phyloP scores from a whole-genome alignment of 2,113 vertebrate species.

The Marmota monax region DNA sequence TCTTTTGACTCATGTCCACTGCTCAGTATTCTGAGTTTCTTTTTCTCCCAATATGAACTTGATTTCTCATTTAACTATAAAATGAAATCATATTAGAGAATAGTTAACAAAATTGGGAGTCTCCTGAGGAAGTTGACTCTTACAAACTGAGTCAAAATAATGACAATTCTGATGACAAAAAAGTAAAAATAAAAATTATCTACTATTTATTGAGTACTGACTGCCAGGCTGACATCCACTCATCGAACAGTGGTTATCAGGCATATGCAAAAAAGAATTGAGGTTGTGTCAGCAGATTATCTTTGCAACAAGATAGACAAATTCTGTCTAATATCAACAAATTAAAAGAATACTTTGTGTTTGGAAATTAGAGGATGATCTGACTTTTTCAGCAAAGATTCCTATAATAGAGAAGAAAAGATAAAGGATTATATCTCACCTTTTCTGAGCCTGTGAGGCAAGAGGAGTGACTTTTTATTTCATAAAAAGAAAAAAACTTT shows the following conservation, averaged over 20 bases:
- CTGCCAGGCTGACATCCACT: neutral
- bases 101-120: neutral
- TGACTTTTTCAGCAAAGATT: neutral
- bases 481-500: neutral
- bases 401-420: neutral
- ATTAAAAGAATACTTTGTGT: neutral
- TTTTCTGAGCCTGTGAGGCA: neutral
- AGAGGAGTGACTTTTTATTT: neutral
- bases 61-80: neutral
- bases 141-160: neutral
- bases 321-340: neutral
- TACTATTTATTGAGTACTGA: neutral
- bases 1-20: neutral
- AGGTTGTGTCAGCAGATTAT: neutral
- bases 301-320: neutral
- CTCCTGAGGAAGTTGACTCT: neutral
- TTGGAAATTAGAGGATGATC: neutral
- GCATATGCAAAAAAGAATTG: neutral
- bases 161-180: neutral
- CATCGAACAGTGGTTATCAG: neutral
- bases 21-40: neutral
- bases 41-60: neutral
- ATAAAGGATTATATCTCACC: neutral
- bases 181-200: neutral
- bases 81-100: constrained; percentile 21